Conservation (phyloP, 2,797 vertebrate genomes). For the Tenualosa ilisha region DNA sequence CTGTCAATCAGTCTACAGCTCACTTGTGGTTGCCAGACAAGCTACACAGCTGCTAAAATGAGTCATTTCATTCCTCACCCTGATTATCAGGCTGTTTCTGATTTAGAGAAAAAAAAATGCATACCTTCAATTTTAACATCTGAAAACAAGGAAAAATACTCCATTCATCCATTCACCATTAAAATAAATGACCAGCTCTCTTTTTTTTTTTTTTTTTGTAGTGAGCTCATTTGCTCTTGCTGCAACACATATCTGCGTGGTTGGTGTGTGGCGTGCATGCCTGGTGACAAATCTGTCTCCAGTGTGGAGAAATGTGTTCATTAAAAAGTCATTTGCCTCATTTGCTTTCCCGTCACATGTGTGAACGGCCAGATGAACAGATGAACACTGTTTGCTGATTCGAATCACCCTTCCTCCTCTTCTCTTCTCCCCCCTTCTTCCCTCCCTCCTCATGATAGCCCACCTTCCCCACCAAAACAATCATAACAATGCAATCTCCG, state of each 20-base stretch:
- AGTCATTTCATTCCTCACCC: no score
- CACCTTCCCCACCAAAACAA: background rate
- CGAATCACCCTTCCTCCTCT: background rate
- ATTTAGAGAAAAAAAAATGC: no score
- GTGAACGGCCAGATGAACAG: slow-evolving; percentile 16
- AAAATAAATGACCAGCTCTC: background rate
- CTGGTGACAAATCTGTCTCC: slow-evolving; percentile 17
- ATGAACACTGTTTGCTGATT: slow-evolving; percentile 23
- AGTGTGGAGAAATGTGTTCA: slow-evolving; percentile 14
- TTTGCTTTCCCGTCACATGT: slow-evolving; percentile 25
- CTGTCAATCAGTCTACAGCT: no score
- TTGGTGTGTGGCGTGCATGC: background rate
- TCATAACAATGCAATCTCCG: background rate
- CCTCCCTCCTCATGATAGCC: background rate
- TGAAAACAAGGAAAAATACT: no score
- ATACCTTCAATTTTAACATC: no score
- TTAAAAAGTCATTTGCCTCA: slow-evolving; percentile 22
- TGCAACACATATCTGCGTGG: background rate
- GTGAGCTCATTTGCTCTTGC: background rate
- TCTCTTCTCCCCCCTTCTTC: background rate
- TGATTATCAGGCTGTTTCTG: no score
- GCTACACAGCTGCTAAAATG: no score
- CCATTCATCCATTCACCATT: no score
- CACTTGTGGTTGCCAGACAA: no score
- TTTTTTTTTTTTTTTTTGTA: background rate